Conservation (phyloP, 2,113 vertebrate species). For the Chaetodon auriga region DNA sequence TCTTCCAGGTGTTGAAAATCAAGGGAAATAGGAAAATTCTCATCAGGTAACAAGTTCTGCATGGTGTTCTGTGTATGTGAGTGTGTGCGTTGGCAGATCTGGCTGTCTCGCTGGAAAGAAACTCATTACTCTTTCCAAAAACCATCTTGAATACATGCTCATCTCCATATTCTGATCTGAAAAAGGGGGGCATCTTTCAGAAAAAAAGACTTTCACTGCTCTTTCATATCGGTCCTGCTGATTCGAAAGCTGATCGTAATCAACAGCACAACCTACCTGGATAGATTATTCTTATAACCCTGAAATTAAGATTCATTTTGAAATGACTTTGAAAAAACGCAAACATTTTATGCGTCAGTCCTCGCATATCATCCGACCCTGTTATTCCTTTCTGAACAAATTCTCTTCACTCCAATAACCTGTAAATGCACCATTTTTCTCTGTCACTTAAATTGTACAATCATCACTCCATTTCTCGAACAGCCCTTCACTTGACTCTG, state of each 20-base stretch:
- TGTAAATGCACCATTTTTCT: slow-evolving; percentile 40
- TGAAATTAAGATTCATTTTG: not conserved
- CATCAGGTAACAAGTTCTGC: slow-evolving; percentile 42
- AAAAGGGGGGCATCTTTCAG: slow-evolving; percentile 1
- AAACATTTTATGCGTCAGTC: not conserved
- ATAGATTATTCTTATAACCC: not conserved
- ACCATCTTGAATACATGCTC: not conserved
- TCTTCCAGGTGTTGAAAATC: slow-evolving; percentile 41
- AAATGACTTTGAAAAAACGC: slow-evolving; percentile 3
- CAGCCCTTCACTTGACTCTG: slow-evolving; percentile 41
- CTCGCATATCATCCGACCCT: slow-evolving; percentile 5
- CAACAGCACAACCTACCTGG: not conserved
- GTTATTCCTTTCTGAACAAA: not conserved
- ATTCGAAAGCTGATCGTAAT: slow-evolving; percentile 43
- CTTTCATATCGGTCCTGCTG: slow-evolving; percentile 35
- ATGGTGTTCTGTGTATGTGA: not conserved
- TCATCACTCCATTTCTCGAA: slow-evolving; percentile 61
- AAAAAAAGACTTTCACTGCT: slow-evolving; percentile 35
- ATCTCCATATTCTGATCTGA: slow-evolving; percentile 1
- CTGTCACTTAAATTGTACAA: slow-evolving; percentile 55
- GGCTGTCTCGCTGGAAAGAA: slow-evolving; percentile 9
- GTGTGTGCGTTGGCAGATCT: not conserved
- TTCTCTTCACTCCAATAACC: slow-evolving; percentile 21
- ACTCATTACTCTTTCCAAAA: slow-evolving; percentile 19
- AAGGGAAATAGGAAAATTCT: slow-evolving; percentile 33